These are phyloP conservation scores for Sarcophaga rosellei DNA, from an alignment of 2,888 invertebrate genomes.

Conservation along the genomic window DNA sequence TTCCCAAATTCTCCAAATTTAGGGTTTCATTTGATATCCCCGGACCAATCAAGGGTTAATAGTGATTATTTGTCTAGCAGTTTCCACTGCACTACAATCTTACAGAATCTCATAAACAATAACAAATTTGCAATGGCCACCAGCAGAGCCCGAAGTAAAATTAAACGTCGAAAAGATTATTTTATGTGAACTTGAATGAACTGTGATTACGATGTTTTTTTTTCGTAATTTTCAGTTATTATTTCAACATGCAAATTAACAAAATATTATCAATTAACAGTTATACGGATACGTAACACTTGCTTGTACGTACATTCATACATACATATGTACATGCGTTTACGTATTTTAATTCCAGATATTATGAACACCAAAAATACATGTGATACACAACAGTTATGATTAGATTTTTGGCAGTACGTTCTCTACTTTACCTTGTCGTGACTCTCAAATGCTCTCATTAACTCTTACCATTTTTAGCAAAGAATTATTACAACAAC, in stretches of 20 bases:
- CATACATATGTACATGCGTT: neutral
- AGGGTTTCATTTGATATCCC: too few species aligned
- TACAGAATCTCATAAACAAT: neutral
- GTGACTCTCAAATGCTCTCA: too few species aligned
- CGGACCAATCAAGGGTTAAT: too few species aligned
- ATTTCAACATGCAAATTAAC: neutral
- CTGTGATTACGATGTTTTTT: neutral
- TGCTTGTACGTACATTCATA: neutral
- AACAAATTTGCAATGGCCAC: constrained; percentile 20
- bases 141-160: constrained; percentile 14
- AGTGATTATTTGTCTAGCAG: neutral
- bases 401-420: too few species aligned
- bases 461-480: neutral
- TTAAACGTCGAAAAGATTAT: constrained; percentile 10
- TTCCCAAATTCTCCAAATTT: too few species aligned
- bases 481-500: neutral
- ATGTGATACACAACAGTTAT: neutral
- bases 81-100: neutral
- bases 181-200: constrained; percentile 20
- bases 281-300: neutral
- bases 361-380: neutral
- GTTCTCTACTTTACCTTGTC: too few species aligned
- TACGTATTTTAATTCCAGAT: too few species aligned
- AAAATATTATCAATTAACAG: neutral
- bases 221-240: neutral